Percentiles rank a stretch among this genome's conserved stretches.
Evolutionary conservation across 2,113 vertebrate genomes (phyloP).

Genomic region (Thalassarche chlororhynchos): DNA sequence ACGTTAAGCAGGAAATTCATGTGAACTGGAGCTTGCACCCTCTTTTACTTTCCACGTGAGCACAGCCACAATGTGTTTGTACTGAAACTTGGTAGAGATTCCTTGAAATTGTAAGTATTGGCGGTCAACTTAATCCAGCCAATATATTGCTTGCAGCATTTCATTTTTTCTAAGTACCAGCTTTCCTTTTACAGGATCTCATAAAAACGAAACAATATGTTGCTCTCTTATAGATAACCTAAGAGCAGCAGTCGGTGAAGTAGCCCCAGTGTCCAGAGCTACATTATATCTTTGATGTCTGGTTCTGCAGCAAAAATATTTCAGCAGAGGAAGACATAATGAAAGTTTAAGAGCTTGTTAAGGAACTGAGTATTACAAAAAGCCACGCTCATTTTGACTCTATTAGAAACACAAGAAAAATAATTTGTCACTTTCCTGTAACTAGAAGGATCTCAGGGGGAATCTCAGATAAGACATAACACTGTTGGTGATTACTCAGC

Average conservation of each 20-base stretch:
- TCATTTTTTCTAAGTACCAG: slow-evolving; percentile 29
- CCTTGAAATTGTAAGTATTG: not conserved
- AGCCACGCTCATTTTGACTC: slow-evolving; percentile 39
- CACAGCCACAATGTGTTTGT: not conserved
- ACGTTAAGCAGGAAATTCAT: not conserved
- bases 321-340: slow-evolving; percentile 41
- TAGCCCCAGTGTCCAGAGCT: slow-evolving; percentile 9
- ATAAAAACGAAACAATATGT: slow-evolving; percentile 53
- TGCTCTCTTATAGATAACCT: not conserved
- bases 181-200: slow-evolving; percentile 43
- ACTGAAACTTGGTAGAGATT: not conserved
- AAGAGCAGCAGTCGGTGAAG: slow-evolving; percentile 1
- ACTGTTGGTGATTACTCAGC: slow-evolving; percentile 39
- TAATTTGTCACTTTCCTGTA: slow-evolving; percentile 50
- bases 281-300: slow-evolving; percentile 50
- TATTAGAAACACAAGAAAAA: slow-evolving; percentile 58
- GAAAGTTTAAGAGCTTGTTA: slow-evolving; percentile 62
- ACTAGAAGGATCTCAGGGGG: not conserved
- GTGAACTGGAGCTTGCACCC: not conserved
- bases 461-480: slow-evolving; percentile 50
- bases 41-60: not conserved
- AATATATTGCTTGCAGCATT: slow-evolving; percentile 36
- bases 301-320: slow-evolving; percentile 34
- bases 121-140: slow-evolving; percentile 23
- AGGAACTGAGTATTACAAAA: slow-evolving; percentile 42